phyloP scores from a whole-genome alignment of 2,113 vertebrate genomes.

The Phyllopteryx taeniolatus region DNA sequence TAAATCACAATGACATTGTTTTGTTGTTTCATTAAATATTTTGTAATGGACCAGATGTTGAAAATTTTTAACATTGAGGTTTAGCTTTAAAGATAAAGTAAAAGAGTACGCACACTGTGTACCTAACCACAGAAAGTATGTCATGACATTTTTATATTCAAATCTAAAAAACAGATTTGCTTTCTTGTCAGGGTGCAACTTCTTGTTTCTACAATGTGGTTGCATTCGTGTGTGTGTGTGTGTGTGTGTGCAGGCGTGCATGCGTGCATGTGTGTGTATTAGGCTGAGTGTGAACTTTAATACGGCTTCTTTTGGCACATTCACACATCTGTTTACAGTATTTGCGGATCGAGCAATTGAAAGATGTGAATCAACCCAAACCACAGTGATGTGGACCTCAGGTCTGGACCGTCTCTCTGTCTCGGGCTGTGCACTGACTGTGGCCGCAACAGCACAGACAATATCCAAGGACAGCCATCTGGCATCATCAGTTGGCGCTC shows the following conservation, averaged over 20 bases:
- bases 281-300: slow-evolving; percentile 6
- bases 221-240: neutral
- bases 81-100: slow-evolving; percentile 9
- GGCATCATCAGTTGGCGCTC: slow-evolving; percentile 18
- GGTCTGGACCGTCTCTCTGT: slow-evolving; percentile 27
- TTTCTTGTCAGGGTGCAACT: slow-evolving; percentile 37
- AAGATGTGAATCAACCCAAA: slow-evolving; percentile 52
- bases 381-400: slow-evolving; percentile 47
- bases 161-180: slow-evolving; percentile 50
- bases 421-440: slow-evolving; percentile 31
- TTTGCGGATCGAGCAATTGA: slow-evolving; percentile 45
- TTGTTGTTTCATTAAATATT: slow-evolving; percentile 16
- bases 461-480: slow-evolving; percentile 58
- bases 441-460: slow-evolving; percentile 26
- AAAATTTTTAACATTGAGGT: neutral
- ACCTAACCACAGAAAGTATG: slow-evolving; percentile 19
- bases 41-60: slow-evolving; percentile 3
- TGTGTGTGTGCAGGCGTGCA: neutral
- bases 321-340: slow-evolving; percentile 31
- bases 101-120: slow-evolving; percentile 3
- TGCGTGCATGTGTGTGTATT: slow-evolving; percentile 14
- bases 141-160: slow-evolving; percentile 22
- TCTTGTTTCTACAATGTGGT: slow-evolving; percentile 42
- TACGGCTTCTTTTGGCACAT: slow-evolving; percentile 12
- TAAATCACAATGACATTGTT: slow-evolving; percentile 15